Evolutionary conservation across 1,140 invertebrate genomes (phyloP).

Genomic region (Drosophila quadrilineata): DNA sequence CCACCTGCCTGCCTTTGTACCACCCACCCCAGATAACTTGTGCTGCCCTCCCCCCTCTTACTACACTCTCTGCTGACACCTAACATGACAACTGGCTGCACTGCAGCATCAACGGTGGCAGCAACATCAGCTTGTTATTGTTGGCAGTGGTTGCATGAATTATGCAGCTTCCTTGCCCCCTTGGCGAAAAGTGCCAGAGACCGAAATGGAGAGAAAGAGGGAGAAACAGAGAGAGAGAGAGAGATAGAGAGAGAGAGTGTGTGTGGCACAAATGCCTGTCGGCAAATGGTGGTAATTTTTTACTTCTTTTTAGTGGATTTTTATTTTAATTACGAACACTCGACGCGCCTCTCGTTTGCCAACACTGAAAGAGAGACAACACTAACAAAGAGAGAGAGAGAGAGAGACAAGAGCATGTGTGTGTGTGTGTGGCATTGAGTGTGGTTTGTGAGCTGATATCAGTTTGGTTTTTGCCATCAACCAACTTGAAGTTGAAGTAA

Average conservation of each 20-base stretch:
- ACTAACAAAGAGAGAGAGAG: background rate
- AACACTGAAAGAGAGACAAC: background rate
- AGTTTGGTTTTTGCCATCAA: background rate
- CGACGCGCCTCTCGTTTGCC: conserved; percentile 23
- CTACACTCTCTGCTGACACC: too few relatives aligned
- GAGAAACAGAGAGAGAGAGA: background rate
- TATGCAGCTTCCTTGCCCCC: conserved; percentile 42
- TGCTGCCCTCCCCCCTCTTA: background rate
- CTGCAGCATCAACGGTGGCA: too few relatives aligned
- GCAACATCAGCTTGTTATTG: conserved; percentile 54
- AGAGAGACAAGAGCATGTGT: background rate
- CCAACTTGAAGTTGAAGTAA: conserved; percentile 4
- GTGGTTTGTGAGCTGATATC: too few relatives aligned
- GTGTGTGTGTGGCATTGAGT: too few relatives aligned
- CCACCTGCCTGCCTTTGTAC: too few relatives aligned
- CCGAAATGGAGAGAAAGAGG: conserved; percentile 19
- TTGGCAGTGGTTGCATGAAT: conserved; percentile 57
- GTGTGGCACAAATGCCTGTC: conserved; percentile 19
- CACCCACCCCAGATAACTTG: too few relatives aligned
- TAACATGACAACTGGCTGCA: too few relatives aligned
- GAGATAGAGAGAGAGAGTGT: conserved; percentile 16
- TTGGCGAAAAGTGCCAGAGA: background rate
- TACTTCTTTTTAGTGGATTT: conserved; percentile 43
- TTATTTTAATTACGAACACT: conserved; percentile 66
- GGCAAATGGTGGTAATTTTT: conserved; percentile 21